Evolutionary conservation across 2,888 invertebrate species (phyloP).

Genomic region (Lissonota sp.): DNA sequence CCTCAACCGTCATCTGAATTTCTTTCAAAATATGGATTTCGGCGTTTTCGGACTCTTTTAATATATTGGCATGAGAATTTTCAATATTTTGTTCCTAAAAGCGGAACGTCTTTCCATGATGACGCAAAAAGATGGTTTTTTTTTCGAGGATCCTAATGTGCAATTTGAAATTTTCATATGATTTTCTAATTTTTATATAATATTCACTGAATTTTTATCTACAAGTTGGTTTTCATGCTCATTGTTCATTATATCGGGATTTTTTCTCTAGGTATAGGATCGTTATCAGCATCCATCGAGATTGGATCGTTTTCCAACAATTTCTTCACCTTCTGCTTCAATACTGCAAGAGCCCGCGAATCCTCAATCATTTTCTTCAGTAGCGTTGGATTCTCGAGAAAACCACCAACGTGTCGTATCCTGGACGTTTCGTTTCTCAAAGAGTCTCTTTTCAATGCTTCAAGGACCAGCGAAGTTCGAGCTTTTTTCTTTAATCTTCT

Average conservation of each 20-base stretch:
- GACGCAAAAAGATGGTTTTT: no score
- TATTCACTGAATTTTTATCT: not conserved
- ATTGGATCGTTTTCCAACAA: slow-evolving; percentile 9
- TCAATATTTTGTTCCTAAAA: no score
- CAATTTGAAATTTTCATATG: no score
- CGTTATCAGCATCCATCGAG: not conserved
- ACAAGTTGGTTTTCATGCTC: not conserved
- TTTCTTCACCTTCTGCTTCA: slow-evolving; percentile 44
- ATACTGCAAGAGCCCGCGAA: slow-evolving; percentile 36
- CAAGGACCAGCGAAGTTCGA: slow-evolving; percentile 43
- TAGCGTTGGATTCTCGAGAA: slow-evolving; percentile 62
- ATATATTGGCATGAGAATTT: no score
- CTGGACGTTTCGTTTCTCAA: slow-evolving; percentile 60
- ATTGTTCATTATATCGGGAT: not conserved
- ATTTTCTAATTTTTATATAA: not conserved
- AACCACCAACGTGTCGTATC: slow-evolving; percentile 55
- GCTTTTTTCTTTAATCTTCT: slow-evolving; percentile 36
- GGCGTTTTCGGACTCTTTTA: no score
- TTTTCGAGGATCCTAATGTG: no score
- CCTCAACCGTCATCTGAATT: no score
- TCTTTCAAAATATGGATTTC: no score
- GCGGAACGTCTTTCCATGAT: no score
- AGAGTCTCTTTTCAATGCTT: slow-evolving; percentile 52
- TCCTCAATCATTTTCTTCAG: slow-evolving; percentile 65
- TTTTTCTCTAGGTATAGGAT: slow-evolving; percentile 38